phyloP scores from a whole-genome alignment of 2,888 invertebrate species.

The Limenitis arthemis region DNA sequence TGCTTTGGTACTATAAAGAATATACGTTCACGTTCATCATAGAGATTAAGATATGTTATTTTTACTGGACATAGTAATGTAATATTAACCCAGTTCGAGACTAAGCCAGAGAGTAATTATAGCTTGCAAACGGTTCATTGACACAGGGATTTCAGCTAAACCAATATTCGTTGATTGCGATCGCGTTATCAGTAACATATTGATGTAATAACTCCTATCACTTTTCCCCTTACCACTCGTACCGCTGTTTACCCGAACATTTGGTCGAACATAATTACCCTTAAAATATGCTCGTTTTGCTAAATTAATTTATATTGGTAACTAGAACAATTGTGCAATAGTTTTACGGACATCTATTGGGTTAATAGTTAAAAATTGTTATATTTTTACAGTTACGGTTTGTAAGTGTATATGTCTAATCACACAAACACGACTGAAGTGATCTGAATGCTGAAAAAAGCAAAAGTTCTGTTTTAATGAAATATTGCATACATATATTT shows the following conservation, averaged over 20 bases:
- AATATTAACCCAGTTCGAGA: constrained; percentile 9
- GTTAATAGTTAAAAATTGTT: no score
- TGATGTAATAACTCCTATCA: constrained; percentile 61
- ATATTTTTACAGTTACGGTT: no score
- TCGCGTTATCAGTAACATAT: constrained; percentile 52
- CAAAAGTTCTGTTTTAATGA: no score
- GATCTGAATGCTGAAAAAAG: no score
- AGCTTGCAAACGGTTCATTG: constrained; percentile 29
- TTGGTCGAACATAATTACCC: constrained; percentile 25
- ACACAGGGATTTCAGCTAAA: constrained; percentile 50
- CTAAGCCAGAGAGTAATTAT: constrained; percentile 17
- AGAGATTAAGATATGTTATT: no score
- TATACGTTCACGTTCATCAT: no score
- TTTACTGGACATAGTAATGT: not conserved
- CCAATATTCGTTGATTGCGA: constrained; percentile 55
- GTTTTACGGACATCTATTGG: not conserved
- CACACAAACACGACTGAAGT: no score
- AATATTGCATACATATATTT: not conserved
- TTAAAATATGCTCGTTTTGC: constrained; percentile 15
- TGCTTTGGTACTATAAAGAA: no score
- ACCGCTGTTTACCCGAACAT: constrained; percentile 30
- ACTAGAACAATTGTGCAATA: constrained; percentile 25
- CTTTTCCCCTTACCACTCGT: constrained; percentile 33
- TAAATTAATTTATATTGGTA: constrained; percentile 6
- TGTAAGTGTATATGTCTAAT: no score